Conservation (phyloP, 2,797 vertebrate species). For the Halcyon chelicuti region DNA sequence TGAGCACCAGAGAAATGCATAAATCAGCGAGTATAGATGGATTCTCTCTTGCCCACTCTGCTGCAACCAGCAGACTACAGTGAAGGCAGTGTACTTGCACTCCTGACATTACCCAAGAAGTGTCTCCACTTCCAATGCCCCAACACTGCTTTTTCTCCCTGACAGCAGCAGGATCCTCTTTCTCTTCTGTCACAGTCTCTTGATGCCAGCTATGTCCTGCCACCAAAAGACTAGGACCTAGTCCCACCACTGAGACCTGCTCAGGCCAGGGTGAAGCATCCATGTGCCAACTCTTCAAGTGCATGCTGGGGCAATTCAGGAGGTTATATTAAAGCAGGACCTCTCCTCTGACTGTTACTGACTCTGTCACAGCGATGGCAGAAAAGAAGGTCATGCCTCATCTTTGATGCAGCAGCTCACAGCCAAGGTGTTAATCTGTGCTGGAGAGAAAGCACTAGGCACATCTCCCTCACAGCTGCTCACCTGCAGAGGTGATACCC, state of each 20-base stretch:
- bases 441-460: neutral
- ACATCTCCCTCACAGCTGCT: neutral
- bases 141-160: neutral
- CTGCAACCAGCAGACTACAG: neutral
- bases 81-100: neutral
- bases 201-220: accelerated
- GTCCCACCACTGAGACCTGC: neutral
- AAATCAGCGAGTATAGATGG: neutral
- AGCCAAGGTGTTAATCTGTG: neutral
- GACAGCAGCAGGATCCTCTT: neutral
- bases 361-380: accelerated
- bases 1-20: neutral
- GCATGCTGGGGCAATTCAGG: neutral
- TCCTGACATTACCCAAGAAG: neutral
- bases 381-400: neutral
- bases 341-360: neutral
- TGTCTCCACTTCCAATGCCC: neutral
- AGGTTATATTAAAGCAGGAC: neutral
- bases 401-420: neutral
- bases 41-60: neutral
- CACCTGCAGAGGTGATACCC: neutral
- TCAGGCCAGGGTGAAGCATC: neutral
- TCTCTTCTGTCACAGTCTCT: neutral
- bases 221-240: neutral
- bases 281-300: neutral